Evolutionary conservation across 2,888 invertebrate species (phyloP).

Genomic region (Leucania comma): DNA sequence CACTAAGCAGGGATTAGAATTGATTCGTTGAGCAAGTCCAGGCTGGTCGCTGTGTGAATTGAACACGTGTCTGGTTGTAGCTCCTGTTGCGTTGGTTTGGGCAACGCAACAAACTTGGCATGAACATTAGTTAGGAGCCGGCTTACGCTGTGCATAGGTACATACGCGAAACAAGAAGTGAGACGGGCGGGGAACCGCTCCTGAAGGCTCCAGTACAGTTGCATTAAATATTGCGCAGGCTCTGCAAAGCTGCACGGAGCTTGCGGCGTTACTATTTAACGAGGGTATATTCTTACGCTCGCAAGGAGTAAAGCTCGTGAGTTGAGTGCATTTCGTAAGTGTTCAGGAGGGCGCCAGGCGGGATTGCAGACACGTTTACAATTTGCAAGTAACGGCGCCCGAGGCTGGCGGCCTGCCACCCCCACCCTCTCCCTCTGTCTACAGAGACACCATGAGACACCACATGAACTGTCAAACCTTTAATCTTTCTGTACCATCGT

Average conservation of each 20-base stretch:
- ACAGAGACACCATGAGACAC: neutral
- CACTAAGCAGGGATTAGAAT: neutral
- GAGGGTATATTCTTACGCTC: constrained; percentile 25
- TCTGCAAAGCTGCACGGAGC: constrained; percentile 21
- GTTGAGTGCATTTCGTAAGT: constrained; percentile 57
- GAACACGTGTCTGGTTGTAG: neutral
- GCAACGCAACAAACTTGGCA: neutral
- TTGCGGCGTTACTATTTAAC: constrained; percentile 38
- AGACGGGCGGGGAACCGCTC: constrained; percentile 9
- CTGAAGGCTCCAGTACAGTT: constrained; percentile 26
- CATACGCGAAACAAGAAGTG: neutral
- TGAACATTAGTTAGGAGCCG: neutral
- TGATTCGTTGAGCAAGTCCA: neutral
- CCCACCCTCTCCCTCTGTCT: neutral
- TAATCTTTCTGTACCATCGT: neutral
- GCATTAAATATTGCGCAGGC: constrained; percentile 35
- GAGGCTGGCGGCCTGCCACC: constrained; percentile 27
- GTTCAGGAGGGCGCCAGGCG: constrained; percentile 22
- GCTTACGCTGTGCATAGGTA: neutral
- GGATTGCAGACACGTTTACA: constrained; percentile 42
- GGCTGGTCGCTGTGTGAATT: neutral
- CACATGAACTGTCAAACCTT: neutral
- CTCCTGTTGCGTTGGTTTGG: neutral
- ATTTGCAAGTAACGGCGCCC: constrained; percentile 39
- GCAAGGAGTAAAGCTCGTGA: constrained; percentile 41